Base-by-base conservation (phyloP, 2,797 vertebrate genomes). In the Euthynnus affinis region DNA sequence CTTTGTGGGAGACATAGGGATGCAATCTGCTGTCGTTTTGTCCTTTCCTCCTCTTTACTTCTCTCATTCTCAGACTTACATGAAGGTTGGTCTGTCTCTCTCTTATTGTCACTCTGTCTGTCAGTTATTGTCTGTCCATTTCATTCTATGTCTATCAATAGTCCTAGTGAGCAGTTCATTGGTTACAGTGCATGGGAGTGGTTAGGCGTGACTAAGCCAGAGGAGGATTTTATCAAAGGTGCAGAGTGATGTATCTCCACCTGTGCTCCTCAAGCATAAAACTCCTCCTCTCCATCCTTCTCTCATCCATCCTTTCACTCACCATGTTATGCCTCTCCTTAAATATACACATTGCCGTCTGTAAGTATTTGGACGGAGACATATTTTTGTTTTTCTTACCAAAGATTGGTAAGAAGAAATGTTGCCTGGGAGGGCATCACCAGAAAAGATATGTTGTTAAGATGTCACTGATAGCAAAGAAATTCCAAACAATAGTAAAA, bases 181-280 rank as follows among this genome's bases (percentile, higher is more conserved):
- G 66, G 71, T 71, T 70, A 48, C 29, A 42, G 42, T 58, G 37
- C 15, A 46, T 62, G 65, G 42, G 44, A 61, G 76, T 67, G 67
- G 46, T 71, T 61, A 32, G 66, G 58, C 59, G 27, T 18, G 7
- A 62, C 56, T 78, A 63, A 74, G 69, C 23, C 51, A 42, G 52
- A 65, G 73, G 22, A 65, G 51, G 80, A 65, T 76, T 85, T 88
- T 82, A 84, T 82, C 67, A 74, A 68, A 70, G 51, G 59, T 87
- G 83, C 32, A 64, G 80, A 89, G 69, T 73, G 73, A 91, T 62
- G 49, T 14, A n/a, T 83, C 25, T 70, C 52, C 74, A 84, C 61
- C 81, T 83, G 78, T 44, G 3, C n/a, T 49, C 44, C 34, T 57
- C 23, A 48, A 78, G 40, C 51, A 77, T 53, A 68, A 22, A 40